Percentiles rank a stretch among this genome's conserved stretches.
Evolutionary conservation across 2,113 vertebrate genomes (phyloP).

Genomic region (Forbesichthys papilliferus): DNA sequence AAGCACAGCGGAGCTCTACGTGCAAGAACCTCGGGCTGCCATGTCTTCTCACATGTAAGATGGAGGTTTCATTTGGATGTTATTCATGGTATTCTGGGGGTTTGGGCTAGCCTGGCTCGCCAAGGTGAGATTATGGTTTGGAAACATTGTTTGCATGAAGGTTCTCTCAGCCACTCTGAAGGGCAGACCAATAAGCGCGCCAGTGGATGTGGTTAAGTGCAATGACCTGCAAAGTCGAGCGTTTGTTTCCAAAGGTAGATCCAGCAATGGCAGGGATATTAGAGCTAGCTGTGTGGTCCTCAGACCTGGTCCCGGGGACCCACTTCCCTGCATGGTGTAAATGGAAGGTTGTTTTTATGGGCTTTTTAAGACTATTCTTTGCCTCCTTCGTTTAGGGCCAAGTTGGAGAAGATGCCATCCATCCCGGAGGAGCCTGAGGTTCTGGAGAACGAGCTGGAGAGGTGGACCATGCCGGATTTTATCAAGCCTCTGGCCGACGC

Average conservation of each 20-base stretch:
- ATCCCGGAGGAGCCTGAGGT: slow-evolving; percentile 94
- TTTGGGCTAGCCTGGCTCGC: neutral
- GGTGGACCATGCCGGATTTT: slow-evolving; percentile 92
- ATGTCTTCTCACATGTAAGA: slow-evolving; percentile 85
- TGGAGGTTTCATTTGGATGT: neutral
- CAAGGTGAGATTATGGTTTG: no score
- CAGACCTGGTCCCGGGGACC: no score
- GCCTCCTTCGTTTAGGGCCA: slow-evolving; percentile 75
- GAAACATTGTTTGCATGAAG: no score
- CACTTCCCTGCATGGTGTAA: neutral
- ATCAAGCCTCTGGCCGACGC: slow-evolving; percentile 87
- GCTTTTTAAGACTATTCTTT: neutral
- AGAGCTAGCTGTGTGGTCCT: no score
- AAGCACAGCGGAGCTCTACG: slow-evolving; percentile 87
- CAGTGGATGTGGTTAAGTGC: neutral
- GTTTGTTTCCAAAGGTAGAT: no score
- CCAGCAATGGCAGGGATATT: no score
- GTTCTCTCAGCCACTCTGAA: no score
- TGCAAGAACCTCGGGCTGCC: slow-evolving; percentile 86
- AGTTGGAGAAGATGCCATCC: slow-evolving; percentile 97
- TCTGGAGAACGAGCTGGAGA: slow-evolving; percentile 83
- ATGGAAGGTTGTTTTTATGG: no score
- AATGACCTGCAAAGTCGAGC: no score
- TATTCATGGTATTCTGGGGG: neutral
- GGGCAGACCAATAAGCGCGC: no score